phyloP scores from a whole-genome alignment of 2,888 invertebrate species.

The Horisme vitalbata region DNA sequence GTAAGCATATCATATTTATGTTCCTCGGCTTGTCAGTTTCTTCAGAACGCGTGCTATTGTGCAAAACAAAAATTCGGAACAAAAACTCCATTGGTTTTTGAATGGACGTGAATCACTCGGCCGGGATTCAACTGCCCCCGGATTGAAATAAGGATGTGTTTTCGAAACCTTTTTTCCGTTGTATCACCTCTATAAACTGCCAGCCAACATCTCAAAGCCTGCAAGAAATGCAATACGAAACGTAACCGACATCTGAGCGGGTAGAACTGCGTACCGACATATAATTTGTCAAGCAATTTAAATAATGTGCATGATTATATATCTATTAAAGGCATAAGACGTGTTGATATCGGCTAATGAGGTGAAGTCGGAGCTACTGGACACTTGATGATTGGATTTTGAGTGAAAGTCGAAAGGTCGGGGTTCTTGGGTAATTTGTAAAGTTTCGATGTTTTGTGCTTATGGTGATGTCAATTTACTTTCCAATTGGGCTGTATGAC shows the following conservation, averaged over 20 bases:
- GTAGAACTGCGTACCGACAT: slow-evolving; percentile 70
- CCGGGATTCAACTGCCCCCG: too few relatives aligned
- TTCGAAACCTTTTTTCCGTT: slow-evolving; percentile 17
- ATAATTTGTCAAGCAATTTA: slow-evolving; percentile 81
- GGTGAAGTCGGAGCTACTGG: slow-evolving; percentile 55
- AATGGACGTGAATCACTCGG: too few relatives aligned
- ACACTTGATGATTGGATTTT: slow-evolving; percentile 44
- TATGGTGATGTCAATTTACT: slow-evolving; percentile 5
- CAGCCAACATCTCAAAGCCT: slow-evolving; percentile 50
- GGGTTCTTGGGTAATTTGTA: slow-evolving; percentile 24
- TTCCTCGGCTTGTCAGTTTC: too few relatives aligned
- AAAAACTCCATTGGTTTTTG: too few relatives aligned
- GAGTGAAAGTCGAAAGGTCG: slow-evolving; percentile 56
- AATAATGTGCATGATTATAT: slow-evolving; percentile 81
- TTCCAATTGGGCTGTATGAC: slow-evolving; percentile 14
- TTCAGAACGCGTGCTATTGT: too few relatives aligned
- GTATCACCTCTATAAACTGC: slow-evolving; percentile 46
- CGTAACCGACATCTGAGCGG: slow-evolving; percentile 72
- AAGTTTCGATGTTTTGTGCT: slow-evolving; percentile 4
- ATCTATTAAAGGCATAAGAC: slow-evolving; percentile 77
- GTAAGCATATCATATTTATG: too few relatives aligned
- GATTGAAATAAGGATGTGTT: too few relatives aligned
- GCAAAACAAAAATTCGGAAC: too few relatives aligned
- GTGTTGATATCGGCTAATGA: slow-evolving; percentile 79
- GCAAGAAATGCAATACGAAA: slow-evolving; percentile 73